These are phyloP conservation scores for Acronicta alni DNA, from an alignment of 2,888 invertebrate genomes.

Conservation along the genomic window DNA sequence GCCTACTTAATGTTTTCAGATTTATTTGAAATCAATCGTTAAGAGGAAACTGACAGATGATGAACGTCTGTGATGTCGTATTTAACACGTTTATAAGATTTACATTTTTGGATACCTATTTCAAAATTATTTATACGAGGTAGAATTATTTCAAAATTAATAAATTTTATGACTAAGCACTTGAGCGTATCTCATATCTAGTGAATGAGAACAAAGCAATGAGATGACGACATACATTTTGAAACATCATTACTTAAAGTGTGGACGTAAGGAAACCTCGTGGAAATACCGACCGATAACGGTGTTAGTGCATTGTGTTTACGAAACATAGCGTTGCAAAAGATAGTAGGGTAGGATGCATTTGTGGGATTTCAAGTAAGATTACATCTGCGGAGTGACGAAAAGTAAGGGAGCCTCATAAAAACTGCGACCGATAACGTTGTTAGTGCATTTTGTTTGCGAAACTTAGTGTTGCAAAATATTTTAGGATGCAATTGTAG, in stretches of 20 bases:
- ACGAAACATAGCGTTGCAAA: slow-evolving; percentile 40
- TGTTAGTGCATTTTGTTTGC: slow-evolving; percentile 37
- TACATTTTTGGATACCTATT: not conserved
- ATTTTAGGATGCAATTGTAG: slow-evolving; percentile 32
- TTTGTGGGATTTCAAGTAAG: slow-evolving; percentile 24
- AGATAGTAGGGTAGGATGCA: slow-evolving; percentile 23
- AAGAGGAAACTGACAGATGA: too few relatives aligned
- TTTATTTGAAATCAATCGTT: too few relatives aligned
- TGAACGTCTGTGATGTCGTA: too few relatives aligned
- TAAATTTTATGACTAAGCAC: not conserved
- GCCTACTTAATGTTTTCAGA: too few relatives aligned
- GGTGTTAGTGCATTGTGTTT: slow-evolving; percentile 34
- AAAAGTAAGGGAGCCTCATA: slow-evolving; percentile 6
- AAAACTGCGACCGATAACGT: slow-evolving; percentile 12
- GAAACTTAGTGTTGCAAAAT: slow-evolving; percentile 40
- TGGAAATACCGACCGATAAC: slow-evolving; percentile 14
- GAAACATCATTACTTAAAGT: slow-evolving; percentile 27
- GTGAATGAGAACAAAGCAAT: slow-evolving; percentile 27
- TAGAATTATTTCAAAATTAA: slow-evolving; percentile 19
- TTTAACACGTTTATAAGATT: too few relatives aligned
- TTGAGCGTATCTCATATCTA: not conserved
- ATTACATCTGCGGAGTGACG: not conserved
- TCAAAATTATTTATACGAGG: not conserved
- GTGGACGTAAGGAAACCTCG: slow-evolving; percentile 8
- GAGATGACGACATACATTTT: slow-evolving; percentile 31